Base-by-base conservation (phyloP, 2,113 vertebrate species). In the Cervus canadensis region DNA sequence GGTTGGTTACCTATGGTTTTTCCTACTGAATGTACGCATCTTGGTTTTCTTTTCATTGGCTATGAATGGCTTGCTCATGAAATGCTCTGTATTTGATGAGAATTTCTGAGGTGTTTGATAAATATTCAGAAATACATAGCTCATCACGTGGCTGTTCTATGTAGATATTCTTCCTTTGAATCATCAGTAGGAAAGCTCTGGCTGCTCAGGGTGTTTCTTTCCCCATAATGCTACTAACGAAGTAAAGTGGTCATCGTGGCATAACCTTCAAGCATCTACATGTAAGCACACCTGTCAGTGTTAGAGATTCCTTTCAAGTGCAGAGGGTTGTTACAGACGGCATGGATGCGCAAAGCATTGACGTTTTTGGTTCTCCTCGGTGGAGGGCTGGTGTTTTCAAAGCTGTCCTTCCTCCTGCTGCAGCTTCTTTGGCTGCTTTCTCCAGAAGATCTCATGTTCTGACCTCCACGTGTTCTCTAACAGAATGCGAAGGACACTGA, bases 401-500 rank as follows among this genome's bases (percentile, higher is more conserved):
- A 97, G 43, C 67, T 97, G 30, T 85, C 82, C 60, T 93, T 96
- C 62, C 59, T 96, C 45, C 30, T 93, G 33, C 40, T 59, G 8
- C 71, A 89, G 57, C 52, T 94, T 94, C 95, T 95, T 94, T 85
- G 45, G 11, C 92, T 97, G 54, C 33, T 95, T 87, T 59, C 81
- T 97, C 82, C 30, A 4, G 90, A 97, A 98, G 93, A 97, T 97
- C 96, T 98, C 93, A 94, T 98, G 97, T 93, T 93, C 97, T 98
- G 93, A 81, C 36, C 3, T 17, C 54, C 83, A 30, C 7, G 17
- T 85, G 56, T 87, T 91, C 96, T 96, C 14, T 90, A 74, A 36
- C 84, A 95, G 93, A 95, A 96, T 91, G 78, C 36, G 43, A 84
- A 97, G 97, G 91, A 97, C 94, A 84, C 1, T 97, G 98, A 96